Percentiles rank a stretch among this genome's conserved stretches.
These are phyloP conservation scores for Axis porcinus DNA, from an alignment of 2,113 vertebrate species.

Conservation along the genomic window DNA sequence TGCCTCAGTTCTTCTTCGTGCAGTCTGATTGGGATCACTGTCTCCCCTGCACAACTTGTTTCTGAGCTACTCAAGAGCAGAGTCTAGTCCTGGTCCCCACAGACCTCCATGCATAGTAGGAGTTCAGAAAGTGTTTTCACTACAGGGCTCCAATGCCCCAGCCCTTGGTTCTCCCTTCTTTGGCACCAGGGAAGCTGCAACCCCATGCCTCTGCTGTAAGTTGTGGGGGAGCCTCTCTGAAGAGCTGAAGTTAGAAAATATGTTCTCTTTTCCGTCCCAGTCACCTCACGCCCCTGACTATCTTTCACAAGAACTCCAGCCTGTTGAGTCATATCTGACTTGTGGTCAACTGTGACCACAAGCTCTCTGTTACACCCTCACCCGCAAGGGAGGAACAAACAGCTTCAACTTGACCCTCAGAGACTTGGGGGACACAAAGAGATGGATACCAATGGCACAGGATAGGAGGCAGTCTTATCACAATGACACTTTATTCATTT, in stretches of 20 bases:
- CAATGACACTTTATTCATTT: not conserved
- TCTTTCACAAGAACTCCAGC: constrained; percentile 65
- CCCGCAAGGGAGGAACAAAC: not conserved
- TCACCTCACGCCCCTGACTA: not conserved
- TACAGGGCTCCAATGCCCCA: not conserved
- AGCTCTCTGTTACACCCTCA: not conserved
- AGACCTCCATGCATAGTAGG: not conserved
- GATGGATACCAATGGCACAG: not conserved
- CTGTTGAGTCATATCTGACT: constrained; percentile 59
- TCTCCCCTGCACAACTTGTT: not conserved
- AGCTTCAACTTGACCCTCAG: not conserved
- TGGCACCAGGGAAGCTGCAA: not conserved
- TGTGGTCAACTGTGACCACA: constrained; percentile 57
- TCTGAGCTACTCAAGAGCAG: not conserved
- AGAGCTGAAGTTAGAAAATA: not conserved
- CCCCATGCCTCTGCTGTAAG: not conserved
- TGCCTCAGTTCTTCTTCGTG: not conserved
- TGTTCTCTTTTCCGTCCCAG: not conserved
- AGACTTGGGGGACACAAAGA: not conserved
- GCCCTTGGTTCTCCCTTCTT: not conserved
- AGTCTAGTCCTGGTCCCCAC: not conserved
- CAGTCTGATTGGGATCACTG: not conserved
- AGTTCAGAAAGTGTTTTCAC: not conserved
- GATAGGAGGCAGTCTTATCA: not conserved
- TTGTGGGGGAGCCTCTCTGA: not conserved